Evolutionary conservation across 1,140 invertebrate genomes (phyloP).

Genomic region (Zaprionus nigranus): DNA sequence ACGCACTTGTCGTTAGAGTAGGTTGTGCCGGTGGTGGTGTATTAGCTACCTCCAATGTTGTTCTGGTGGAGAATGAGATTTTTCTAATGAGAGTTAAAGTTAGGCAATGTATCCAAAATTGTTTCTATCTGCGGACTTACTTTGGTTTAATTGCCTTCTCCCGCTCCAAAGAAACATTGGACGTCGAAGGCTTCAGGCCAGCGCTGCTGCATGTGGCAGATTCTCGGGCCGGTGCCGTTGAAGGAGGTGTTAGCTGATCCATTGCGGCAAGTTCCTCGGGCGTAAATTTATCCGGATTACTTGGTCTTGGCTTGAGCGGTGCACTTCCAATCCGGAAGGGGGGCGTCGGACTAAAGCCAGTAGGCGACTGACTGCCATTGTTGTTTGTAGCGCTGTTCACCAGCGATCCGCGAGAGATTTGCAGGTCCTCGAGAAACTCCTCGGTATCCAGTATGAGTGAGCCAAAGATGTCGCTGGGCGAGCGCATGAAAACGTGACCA

Average conservation of each 20-base stretch:
- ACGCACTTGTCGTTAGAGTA: background rate
- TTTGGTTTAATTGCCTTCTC: conserved; percentile 57
- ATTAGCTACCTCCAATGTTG: conserved; percentile 47
- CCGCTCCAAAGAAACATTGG: conserved; percentile 62
- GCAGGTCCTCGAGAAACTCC: conserved; percentile 86
- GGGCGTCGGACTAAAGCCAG: conserved; percentile 72
- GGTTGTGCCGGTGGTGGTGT: conserved; percentile 20
- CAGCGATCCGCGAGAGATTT: conserved; percentile 80
- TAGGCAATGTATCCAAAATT: background rate
- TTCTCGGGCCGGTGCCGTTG: conserved; percentile 75
- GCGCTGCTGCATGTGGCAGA: conserved; percentile 64
- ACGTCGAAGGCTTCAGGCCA: conserved; percentile 39
- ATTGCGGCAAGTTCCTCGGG: conserved; percentile 79
- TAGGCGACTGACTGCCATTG: conserved; percentile 45
- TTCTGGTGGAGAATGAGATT: conserved; percentile 79
- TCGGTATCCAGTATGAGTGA: conserved; percentile 86
- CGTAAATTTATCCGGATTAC: conserved; percentile 74
- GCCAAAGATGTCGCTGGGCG: conserved; percentile 85
- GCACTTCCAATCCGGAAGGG: conserved; percentile 81
- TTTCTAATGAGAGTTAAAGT: conserved; percentile 66
- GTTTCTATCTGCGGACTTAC: conserved; percentile 42
- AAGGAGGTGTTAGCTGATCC: conserved; percentile 77
- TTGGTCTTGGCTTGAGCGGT: conserved; percentile 72
- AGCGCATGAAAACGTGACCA: conserved; percentile 85
- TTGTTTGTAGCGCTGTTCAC: conserved; percentile 46